A percentile compares a stretch with the other conserved stretches of the same genome.
Evolutionary conservation across 2,113 vertebrate genomes (phyloP).

Genomic region (Oreochromis aureus): DNA sequence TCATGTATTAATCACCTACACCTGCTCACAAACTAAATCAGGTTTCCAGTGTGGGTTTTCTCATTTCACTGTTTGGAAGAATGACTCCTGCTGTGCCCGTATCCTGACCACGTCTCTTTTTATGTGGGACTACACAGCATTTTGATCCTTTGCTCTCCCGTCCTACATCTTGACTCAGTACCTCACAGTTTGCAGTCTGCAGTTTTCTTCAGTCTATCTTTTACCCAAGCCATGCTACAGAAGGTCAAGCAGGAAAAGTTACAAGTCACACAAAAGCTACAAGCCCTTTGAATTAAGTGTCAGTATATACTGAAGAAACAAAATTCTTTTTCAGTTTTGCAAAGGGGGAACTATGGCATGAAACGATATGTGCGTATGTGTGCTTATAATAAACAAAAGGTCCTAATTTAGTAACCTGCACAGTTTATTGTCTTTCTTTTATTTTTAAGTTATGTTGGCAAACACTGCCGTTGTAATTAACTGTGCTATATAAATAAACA

Average conservation of each 20-base stretch:
- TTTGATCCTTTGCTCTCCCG: neutral
- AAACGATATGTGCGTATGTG: neutral
- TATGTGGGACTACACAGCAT: rapidly evolving
- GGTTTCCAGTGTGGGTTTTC: neutral
- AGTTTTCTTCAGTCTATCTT: neutral
- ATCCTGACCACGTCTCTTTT: neutral
- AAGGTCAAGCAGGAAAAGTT: neutral
- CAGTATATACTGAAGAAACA: neutral
- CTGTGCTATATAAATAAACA: neutral
- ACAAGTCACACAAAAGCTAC: neutral
- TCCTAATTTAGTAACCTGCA: neutral
- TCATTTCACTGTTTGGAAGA: neutral
- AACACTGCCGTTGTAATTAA: neutral
- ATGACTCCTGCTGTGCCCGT: rapidly evolving
- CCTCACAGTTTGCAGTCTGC: neutral
- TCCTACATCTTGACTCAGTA: neutral
- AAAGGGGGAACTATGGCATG: neutral
- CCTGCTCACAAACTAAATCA: neutral
- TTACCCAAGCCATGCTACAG: neutral
- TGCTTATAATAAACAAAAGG: neutral
- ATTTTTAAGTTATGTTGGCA: neutral
- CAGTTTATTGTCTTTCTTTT: neutral
- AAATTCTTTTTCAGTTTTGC: rapidly evolving
- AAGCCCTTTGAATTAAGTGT: neutral
- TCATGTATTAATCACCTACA: neutral